phyloP scores from a whole-genome alignment of 2,888 invertebrate species.

The Apodemia duryi region DNA sequence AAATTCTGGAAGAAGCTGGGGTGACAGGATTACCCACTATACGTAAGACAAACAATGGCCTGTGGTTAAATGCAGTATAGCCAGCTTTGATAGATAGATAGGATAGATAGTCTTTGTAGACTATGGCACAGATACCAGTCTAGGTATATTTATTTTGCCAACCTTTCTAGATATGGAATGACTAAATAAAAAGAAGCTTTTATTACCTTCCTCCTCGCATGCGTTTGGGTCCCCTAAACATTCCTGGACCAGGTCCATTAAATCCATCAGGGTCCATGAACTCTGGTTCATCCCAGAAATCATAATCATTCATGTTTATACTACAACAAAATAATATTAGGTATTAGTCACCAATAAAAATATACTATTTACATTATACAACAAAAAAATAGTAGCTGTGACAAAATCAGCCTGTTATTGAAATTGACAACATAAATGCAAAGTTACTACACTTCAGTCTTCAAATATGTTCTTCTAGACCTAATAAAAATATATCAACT shows the following conservation, averaged over 20 bases:
- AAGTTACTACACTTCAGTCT: too few relatives aligned
- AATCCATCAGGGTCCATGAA: background rate
- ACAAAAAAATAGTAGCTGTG: background rate
- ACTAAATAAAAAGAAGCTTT: background rate
- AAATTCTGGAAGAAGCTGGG: too few relatives aligned
- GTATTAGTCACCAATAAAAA: background rate
- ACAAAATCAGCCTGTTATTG: background rate
- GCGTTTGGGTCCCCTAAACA: background rate
- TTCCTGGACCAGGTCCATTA: conserved; percentile 1
- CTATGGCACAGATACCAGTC: too few relatives aligned
- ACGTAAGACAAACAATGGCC: too few relatives aligned
- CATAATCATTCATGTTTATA: background rate
- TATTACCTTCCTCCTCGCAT: background rate
- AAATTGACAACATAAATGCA: background rate
- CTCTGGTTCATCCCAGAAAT: conserved; percentile 3
- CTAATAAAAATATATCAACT: too few relatives aligned
- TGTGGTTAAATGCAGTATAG: too few relatives aligned
- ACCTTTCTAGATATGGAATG: too few relatives aligned
- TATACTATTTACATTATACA: background rate
- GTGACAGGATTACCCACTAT: too few relatives aligned
- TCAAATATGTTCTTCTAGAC: too few relatives aligned
- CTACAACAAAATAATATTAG: background rate
- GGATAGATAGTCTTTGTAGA: too few relatives aligned
- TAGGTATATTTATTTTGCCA: too few relatives aligned
- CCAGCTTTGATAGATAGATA: too few relatives aligned